A percentile compares a stretch with the other conserved stretches of the same genome.
phyloP scores from a whole-genome alignment of 2,113 vertebrate species.

The Psilopsiagon aymara region DNA sequence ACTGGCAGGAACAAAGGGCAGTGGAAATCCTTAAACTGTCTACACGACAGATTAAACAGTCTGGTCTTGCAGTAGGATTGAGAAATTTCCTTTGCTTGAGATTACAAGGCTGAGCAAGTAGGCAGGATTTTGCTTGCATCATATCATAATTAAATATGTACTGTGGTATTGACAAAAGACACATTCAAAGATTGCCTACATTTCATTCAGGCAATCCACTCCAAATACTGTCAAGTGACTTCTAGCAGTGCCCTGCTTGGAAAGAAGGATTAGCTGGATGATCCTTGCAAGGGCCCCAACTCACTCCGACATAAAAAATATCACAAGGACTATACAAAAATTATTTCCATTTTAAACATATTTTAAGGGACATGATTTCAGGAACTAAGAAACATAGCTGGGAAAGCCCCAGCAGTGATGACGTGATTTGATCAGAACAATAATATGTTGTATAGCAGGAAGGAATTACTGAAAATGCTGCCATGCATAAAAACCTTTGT shows the following conservation, averaged over 20 bases:
- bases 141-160: background rate
- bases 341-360: background rate
- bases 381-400: background rate
- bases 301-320: background rate
- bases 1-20: background rate
- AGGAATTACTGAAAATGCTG: background rate
- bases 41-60: background rate
- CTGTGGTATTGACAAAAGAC: constrained; percentile 34
- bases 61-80: background rate
- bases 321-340: background rate
- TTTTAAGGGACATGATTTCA: background rate
- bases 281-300: background rate
- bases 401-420: background rate
- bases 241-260: background rate
- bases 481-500: background rate
- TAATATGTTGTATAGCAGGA: background rate
- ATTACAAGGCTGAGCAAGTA: constrained; percentile 10
- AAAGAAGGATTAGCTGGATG: constrained; percentile 1
- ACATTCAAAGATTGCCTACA: constrained; percentile 3
- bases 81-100: background rate
- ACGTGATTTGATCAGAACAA: background rate
- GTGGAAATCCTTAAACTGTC: background rate
- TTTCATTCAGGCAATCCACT: constrained; percentile 37
- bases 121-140: constrained; percentile 6
- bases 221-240: constrained; percentile 35